Base-by-base conservation (phyloP, 2,113 vertebrate genomes). In the Xyrauchen texanus region DNA sequence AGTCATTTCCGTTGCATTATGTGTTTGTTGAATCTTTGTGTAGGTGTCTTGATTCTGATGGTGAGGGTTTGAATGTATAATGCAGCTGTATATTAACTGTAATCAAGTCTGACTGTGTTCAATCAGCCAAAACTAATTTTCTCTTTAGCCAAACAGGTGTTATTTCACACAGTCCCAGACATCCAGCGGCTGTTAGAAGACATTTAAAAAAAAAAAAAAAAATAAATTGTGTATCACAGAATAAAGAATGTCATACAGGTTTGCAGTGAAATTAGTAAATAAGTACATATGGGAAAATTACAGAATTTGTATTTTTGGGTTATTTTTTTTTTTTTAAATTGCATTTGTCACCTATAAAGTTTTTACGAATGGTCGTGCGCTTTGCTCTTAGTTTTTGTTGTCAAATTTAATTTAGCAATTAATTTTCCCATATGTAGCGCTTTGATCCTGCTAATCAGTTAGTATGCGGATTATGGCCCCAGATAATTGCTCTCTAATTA, bases 401-500 rank as follows among this genome's bases (percentile, higher is more conserved):
- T 45, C 52, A 62, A 76, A 76, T 76, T 34, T 65, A 66, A 76
- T 76, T 66, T 76, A 44, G 8, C 34, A 34, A 65, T 76, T 76
- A 65, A 76, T 76, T 65, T 65, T 13, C 74, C 74, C 62, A 65
- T 53, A 61, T 76, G 74, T 66, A 76, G 13, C 5, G 62, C 74
- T 76, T 55, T 76, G 74, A 76, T 76, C 62, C 62, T 6, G 6
- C 47, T 76, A 76, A 76, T 76, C 74, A 76, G 74, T 65, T 66
- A 66, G 74, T 45, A 65, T 66, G 74, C 49, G 74, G 49, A 76
- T 76, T 76, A 76, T 2, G 13, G 74, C 74, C 34, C 62, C 34
- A 76, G 62, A 76, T 76, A 76, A 76, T 76, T 76, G 74, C 74
- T 76, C 74, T 55, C 62, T 76, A 76, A 76, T 76, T 64, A 76